Conservation (phyloP, 2,888 invertebrate species). For the Lysandra coridon region DNA sequence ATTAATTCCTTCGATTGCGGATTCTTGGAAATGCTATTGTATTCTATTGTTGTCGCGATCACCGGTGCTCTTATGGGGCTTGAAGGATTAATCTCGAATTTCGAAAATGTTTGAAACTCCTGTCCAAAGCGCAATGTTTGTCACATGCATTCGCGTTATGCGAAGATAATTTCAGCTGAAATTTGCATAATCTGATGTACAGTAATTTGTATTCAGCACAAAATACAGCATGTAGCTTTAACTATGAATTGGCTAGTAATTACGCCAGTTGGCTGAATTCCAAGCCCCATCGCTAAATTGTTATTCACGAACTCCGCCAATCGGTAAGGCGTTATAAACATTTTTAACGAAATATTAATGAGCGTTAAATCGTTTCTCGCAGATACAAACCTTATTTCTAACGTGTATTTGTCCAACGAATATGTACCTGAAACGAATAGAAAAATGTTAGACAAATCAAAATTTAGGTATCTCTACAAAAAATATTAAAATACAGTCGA, state of each 20-base stretch:
- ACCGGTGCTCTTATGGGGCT: too few relatives aligned
- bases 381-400: slow-evolving; percentile 8
- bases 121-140: background rate
- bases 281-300: slow-evolving; percentile 34
- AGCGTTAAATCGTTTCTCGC: background rate
- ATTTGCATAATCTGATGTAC: slow-evolving; percentile 30
- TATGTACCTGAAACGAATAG: slow-evolving; percentile 29
- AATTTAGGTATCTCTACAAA: too few relatives aligned
- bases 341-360: background rate
- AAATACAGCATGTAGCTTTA: slow-evolving; percentile 28
- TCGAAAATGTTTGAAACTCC: background rate
- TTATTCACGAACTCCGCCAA: slow-evolving; percentile 30
- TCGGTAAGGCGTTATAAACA: slow-evolving; percentile 30
- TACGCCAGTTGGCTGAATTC: slow-evolving; percentile 32
- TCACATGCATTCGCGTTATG: background rate
- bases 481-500: too few relatives aligned
- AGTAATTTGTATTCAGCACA: slow-evolving; percentile 27
- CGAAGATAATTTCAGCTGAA: slow-evolving; percentile 15
- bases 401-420: slow-evolving; percentile 1
- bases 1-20: too few relatives aligned
- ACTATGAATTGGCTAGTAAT: slow-evolving; percentile 35
- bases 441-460: too few relatives aligned
- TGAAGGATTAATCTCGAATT: background rate
- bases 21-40: too few relatives aligned
- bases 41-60: too few relatives aligned